These are phyloP conservation scores for Corvus hawaiiensis DNA, from an alignment of 2,113 vertebrate genomes.

Conservation along the genomic window DNA sequence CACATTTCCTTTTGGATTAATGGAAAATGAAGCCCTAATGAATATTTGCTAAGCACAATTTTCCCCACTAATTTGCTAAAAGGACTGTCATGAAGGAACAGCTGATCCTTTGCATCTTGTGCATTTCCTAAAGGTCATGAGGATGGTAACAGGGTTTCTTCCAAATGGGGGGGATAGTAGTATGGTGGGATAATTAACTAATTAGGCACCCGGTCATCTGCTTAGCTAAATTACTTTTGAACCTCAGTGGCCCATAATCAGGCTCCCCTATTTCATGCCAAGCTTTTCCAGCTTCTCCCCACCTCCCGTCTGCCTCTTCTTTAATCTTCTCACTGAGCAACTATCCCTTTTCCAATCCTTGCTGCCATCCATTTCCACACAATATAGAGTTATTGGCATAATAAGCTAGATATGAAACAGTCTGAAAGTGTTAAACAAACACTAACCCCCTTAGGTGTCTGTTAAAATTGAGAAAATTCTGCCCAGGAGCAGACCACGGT, in stretches of 20 bases:
- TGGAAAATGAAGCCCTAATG: slow-evolving; percentile 70
- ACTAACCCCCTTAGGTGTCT: slow-evolving; percentile 2
- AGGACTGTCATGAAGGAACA: slow-evolving; percentile 57
- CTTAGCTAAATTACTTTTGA: slow-evolving; percentile 60
- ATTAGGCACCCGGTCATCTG: slow-evolving; percentile 32
- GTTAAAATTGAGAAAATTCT: slow-evolving; percentile 19
- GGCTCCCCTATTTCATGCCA: slow-evolving; percentile 27
- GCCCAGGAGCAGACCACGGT: not conserved
- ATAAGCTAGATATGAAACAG: not conserved
- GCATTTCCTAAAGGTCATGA: slow-evolving; percentile 39
- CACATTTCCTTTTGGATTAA: slow-evolving; percentile 71
- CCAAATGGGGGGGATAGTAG: not conserved
- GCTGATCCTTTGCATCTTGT: slow-evolving; percentile 49
- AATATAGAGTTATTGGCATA: not conserved
- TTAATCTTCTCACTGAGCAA: not conserved
- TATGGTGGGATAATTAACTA: slow-evolving; percentile 44
- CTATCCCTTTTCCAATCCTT: not conserved
- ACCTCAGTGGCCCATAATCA: slow-evolving; percentile 18
- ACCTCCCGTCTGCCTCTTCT: not conserved
- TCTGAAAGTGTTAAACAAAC: slow-evolving; percentile 56
- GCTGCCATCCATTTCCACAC: not conserved
- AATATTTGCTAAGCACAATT: slow-evolving; percentile 71
- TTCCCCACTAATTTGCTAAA: slow-evolving; percentile 65
- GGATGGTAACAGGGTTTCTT: slow-evolving; percentile 16
- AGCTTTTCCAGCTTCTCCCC: not conserved